A percentile compares a stretch with the other conserved stretches of the same genome.
These are phyloP conservation scores for Sebastes schlegelii DNA, from an alignment of 2,113 vertebrate genomes.

Conservation along the genomic window DNA sequence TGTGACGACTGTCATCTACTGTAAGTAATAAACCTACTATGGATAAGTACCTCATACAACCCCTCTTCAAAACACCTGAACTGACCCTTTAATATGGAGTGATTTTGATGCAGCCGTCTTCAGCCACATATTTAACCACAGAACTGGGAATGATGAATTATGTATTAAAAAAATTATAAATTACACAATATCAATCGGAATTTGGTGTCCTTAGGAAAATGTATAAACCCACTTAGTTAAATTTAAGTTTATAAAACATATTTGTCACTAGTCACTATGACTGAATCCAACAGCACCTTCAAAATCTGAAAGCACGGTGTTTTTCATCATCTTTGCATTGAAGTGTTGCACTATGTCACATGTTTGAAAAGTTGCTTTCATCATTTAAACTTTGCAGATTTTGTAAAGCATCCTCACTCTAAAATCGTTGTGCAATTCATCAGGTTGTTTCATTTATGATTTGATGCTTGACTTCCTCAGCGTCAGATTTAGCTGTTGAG, in stretches of 20 bases:
- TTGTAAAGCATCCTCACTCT: background rate
- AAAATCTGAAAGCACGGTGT: background rate
- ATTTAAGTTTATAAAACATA: background rate
- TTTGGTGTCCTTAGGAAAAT: background rate
- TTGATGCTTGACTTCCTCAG: background rate
- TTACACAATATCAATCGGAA: background rate
- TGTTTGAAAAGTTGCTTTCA: background rate
- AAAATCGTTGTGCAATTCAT: background rate
- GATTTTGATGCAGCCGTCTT: background rate
- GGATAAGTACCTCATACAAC: too few relatives aligned
- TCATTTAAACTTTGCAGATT: background rate
- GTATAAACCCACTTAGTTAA: background rate
- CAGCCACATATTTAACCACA: background rate
- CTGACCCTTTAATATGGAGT: background rate
- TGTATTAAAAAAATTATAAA: background rate
- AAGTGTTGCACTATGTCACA: constrained; percentile 31
- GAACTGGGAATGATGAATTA: background rate
- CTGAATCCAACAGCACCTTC: constrained; percentile 4
- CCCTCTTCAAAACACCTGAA: too few relatives aligned
- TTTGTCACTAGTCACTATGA: constrained; percentile 8
- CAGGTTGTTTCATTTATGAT: background rate
- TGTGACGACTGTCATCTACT: too few relatives aligned
- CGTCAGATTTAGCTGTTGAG: constrained; percentile 4
- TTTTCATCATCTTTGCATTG: constrained; percentile 43
- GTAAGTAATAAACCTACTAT: too few relatives aligned